Conservation (phyloP, 35 echinoderm and acorn worm species). For the Ophiothrix spiculata region DNA sequence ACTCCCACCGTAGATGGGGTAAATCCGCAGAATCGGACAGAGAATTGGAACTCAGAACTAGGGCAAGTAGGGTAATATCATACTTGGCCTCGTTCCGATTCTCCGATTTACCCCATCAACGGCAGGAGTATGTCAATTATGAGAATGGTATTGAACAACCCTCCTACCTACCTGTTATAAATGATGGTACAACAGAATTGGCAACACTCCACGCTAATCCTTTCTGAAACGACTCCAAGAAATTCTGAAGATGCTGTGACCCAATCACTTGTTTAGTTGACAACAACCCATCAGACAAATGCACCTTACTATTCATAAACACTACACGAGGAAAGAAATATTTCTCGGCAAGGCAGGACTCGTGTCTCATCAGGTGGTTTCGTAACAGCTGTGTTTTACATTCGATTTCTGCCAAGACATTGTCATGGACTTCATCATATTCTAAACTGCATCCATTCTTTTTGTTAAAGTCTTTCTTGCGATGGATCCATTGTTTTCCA, state of each 20-base stretch:
- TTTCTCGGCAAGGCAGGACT: conserved; percentile 71
- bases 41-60: no score
- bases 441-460: conserved; percentile 37
- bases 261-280: conserved; percentile 57
- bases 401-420: conserved; percentile 49
- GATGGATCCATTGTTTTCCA: conserved; percentile 80
- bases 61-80: no score
- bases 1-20: no score
- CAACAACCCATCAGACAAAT: conserved; percentile 42
- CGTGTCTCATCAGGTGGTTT: conserved; percentile 81
- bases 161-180: conserved; percentile 76
- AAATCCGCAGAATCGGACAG: no score
- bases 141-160: no score
- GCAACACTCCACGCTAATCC: conserved; percentile 60
- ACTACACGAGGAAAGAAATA: conserved; percentile 83
- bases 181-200: conserved; percentile 63
- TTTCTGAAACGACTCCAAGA: conserved; percentile 72
- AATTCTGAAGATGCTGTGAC: conserved; percentile 35
- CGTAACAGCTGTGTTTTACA: conserved; percentile 71
- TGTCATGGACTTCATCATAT: conserved; percentile 72
- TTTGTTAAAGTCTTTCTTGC: conserved; percentile 43
- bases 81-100: no score
- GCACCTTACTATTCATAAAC: conserved; percentile 62
- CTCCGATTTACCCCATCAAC: no score
- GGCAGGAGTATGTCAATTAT: no score